These are phyloP conservation scores for Eupleurogrammus muticus DNA, from an alignment of 2,797 vertebrate species.

Conservation along the genomic window DNA sequence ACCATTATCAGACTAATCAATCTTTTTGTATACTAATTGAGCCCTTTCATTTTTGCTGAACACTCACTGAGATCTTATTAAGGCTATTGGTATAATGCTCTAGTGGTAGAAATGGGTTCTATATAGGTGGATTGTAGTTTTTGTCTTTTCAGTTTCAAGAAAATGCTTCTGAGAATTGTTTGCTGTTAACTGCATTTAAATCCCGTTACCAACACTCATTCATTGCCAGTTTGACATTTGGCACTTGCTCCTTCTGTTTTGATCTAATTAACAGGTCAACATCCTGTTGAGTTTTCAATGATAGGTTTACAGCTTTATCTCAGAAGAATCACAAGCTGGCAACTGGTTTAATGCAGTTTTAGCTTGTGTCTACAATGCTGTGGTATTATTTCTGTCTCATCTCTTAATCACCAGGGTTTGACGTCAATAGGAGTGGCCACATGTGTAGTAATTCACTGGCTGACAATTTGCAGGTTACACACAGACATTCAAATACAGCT, in stretches of 20 bases:
- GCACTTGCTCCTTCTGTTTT: neutral
- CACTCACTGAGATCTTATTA: neutral
- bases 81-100: neutral
- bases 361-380: conserved; percentile 24
- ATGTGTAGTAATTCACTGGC: conserved; percentile 42
- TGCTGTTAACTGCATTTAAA: too few relatives aligned
- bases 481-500: conserved; percentile 21
- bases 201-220: too few relatives aligned
- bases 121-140: too few relatives aligned
- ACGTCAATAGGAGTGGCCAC: conserved; percentile 73
- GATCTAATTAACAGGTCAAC: neutral
- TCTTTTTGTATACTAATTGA: too few relatives aligned
- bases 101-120: neutral
- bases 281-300: too few relatives aligned
- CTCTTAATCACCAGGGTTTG: conserved; percentile 73
- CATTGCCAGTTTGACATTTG: too few relatives aligned
- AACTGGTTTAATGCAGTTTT: conserved; percentile 33
- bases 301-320: neutral
- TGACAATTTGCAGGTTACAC: conserved; percentile 38
- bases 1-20: too few relatives aligned
- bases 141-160: too few relatives aligned
- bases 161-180: too few relatives aligned
- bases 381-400: conserved; percentile 61
- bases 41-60: neutral
- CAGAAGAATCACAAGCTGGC: neutral